Percentiles rank a stretch among this genome's conserved stretches.
Conservation (phyloP, 2,888 invertebrate genomes). For the Ferrisia virgata region DNA sequence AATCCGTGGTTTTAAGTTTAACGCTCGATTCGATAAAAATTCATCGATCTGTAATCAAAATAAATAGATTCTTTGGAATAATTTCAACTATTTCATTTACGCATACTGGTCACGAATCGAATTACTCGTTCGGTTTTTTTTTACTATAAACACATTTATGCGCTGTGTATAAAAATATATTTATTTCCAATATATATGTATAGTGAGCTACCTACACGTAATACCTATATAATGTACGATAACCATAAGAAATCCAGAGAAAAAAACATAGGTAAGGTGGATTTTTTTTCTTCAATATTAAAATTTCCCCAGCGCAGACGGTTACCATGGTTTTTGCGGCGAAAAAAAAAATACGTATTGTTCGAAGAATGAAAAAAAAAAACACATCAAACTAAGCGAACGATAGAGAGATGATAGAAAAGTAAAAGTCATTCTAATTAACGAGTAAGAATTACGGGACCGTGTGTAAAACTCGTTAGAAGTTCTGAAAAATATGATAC, state of each 20-base stretch:
- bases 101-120: slow-evolving; percentile 28
- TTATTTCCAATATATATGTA: background rate
- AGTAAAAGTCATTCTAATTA: slow-evolving; percentile 17
- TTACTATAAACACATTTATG: background rate
- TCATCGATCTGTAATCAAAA: slow-evolving; percentile 40
- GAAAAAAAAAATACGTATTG: background rate
- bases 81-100: slow-evolving; percentile 15
- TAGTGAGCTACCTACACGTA: too few relatives aligned
- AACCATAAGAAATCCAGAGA: background rate
- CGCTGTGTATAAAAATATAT: background rate
- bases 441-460: slow-evolving; percentile 18
- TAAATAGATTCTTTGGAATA: slow-evolving; percentile 28
- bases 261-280: background rate
- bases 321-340: background rate
- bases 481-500: slow-evolving; percentile 20
- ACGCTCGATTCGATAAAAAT: slow-evolving; percentile 30
- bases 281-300: background rate
- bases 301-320: background rate
- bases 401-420: background rate
- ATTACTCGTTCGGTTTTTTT: background rate
- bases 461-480: slow-evolving; percentile 21
- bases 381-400: background rate
- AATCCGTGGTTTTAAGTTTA: slow-evolving; percentile 40
- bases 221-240: background rate
- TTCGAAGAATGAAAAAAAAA: background rate